Percentiles rank a stretch among this genome's conserved stretches.
Evolutionary conservation across 2,888 invertebrate genomes (phyloP).

Genomic region (Herminia tarsipennalis): DNA sequence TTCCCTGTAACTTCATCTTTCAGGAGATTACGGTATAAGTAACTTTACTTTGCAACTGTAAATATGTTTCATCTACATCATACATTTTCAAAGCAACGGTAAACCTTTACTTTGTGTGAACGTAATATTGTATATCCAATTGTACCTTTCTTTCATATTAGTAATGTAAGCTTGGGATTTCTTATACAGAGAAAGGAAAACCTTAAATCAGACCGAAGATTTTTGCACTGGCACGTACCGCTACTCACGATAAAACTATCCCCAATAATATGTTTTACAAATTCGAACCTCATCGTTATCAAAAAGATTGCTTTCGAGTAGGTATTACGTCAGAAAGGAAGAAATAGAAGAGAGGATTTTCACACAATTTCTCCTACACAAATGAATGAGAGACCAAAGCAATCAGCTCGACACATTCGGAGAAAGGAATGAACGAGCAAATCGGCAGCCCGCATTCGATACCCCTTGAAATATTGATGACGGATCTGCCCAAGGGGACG

Average conservation of each 20-base stretch:
- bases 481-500: conserved; percentile 65
- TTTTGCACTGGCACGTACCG: too few species aligned
- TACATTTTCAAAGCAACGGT: too few species aligned
- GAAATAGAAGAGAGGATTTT: conserved; percentile 7
- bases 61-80: background rate
- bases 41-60: background rate
- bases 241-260: too few species aligned
- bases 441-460: conserved; percentile 58
- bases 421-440: conserved; percentile 56
- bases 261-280: too few species aligned
- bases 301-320: background rate
- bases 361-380: conserved; percentile 19
- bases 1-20: background rate
- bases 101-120: too few species aligned
- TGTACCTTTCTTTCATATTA: too few species aligned
- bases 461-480: conserved; percentile 72
- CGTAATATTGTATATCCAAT: too few species aligned
- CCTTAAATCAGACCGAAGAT: too few species aligned
- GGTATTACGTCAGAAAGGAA: background rate
- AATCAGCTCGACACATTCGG: conserved; percentile 56
- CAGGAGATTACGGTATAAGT: background rate
- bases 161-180: too few species aligned
- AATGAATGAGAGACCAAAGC: conserved; percentile 57
- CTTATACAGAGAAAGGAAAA: too few species aligned
- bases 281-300: too few species aligned